Conservation (phyloP, 1,140 invertebrate genomes). For the Drosophila nebulosa region DNA sequence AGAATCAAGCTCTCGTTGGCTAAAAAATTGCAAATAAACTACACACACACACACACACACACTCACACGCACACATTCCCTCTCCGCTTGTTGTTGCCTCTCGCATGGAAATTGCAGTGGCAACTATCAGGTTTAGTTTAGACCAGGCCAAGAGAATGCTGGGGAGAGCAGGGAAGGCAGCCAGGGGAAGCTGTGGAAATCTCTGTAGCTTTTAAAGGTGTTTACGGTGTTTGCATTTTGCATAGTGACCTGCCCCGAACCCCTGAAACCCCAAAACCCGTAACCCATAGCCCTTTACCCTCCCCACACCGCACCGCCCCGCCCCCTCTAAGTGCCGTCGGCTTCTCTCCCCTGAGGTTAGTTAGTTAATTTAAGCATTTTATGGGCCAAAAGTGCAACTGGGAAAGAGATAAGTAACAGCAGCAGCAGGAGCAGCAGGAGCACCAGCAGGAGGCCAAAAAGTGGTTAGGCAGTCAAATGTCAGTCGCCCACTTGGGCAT, state of each 20-base stretch:
- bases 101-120: conserved; percentile 62
- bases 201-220: conserved; percentile 64
- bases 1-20: conserved; percentile 53
- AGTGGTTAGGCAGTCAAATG: conserved; percentile 40
- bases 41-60: conserved; percentile 59
- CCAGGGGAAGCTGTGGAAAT: neutral
- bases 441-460: neutral
- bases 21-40: conserved; percentile 78
- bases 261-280: too few relatives aligned
- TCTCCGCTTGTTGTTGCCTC: neutral
- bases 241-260: neutral
- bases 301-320: too few relatives aligned
- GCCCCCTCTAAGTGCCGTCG: neutral
- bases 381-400: conserved; percentile 63
- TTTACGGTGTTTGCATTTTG: conserved; percentile 68
- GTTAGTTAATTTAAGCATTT: conserved; percentile 76
- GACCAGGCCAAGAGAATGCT: conserved; percentile 32
- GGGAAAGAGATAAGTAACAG: neutral
- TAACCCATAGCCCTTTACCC: too few relatives aligned
- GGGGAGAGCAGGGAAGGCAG: neutral
- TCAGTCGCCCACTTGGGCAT: conserved; percentile 50
- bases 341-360: conserved; percentile 12
- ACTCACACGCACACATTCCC: neutral
- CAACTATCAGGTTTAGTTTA: conserved; percentile 67
- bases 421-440: neutral